Conservation (phyloP, 2,797 vertebrate genomes). For the Anabacerthia variegaticeps region DNA sequence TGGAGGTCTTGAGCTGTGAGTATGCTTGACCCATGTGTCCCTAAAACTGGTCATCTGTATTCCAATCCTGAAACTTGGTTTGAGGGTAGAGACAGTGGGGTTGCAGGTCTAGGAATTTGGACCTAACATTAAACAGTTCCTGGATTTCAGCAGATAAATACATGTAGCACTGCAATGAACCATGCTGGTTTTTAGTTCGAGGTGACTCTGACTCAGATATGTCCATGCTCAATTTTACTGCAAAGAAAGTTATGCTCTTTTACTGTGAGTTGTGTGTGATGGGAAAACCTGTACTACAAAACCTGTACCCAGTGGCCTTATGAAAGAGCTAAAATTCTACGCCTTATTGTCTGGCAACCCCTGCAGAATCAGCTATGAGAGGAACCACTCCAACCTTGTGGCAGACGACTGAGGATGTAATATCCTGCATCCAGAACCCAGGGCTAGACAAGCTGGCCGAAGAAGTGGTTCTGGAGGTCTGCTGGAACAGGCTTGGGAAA, state of each 20-base stretch:
- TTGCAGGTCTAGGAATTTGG: not conserved
- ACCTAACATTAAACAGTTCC: not conserved
- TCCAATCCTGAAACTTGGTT: not conserved
- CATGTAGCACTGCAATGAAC: not conserved
- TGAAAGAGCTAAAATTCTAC: not conserved
- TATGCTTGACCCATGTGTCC: not conserved
- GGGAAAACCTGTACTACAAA: not conserved
- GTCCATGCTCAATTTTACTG: not conserved
- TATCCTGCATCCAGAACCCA: not conserved
- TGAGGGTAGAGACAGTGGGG: not conserved
- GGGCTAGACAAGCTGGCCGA: not conserved
- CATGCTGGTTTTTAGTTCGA: not conserved
- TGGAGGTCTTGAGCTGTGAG: not conserved
- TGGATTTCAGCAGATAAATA: not conserved
- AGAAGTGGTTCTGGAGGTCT: not conserved
- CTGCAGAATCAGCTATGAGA: not conserved
- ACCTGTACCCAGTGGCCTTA: not conserved
- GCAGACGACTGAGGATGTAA: not conserved
- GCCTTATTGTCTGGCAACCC: not conserved
- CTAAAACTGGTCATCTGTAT: not conserved
- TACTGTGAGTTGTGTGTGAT: not conserved
- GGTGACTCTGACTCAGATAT: not conserved
- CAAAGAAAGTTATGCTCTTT: not conserved
- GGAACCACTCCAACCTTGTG: not conserved
- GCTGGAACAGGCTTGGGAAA: not conserved